Base-by-base conservation (phyloP, 2,113 vertebrate species). In the Polypterus bichir region DNA sequence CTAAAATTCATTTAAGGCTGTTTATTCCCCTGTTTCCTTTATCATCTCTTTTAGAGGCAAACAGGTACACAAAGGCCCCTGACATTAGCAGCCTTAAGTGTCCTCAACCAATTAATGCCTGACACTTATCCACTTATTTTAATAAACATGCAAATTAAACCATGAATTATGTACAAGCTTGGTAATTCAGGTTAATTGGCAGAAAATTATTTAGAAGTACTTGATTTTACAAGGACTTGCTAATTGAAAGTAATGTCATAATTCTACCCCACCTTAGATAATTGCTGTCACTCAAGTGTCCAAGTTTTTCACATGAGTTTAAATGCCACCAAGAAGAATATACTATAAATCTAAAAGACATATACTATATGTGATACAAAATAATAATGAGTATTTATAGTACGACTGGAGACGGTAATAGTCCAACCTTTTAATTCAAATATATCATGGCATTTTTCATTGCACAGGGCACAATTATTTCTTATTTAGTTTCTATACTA, bases 111-210 rank as follows among this genome's bases (percentile, higher is more conserved):
- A 83, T 86, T 87, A 83, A 82, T 78, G 72, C 57, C 64, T 83
- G 74, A 83, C 75, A 82, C 81, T 84, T 82, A 60, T 77, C 70
- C 62, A 74, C 67, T 65, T 61, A 67, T 66, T 69, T 11, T 75
- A 82, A 85, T 85, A 81, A 87, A 74, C 76, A 86, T 86, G 77
- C 68, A 84, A 83, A 87, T 83, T 70, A 82, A 79, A 59, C 56
- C 6, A 76, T 75, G 67, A 73, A 73, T 79, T 77, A 65, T 78
- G 72, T 63, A 69, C 73, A 73, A 60, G 47, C 3, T 46, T 54
- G 47, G 77, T 76, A 76, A 76, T 59, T 60, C 9, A 69, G 68
- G 68, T 80, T 83, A 84, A 85, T 81, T 83, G 81, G 73, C 67
- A 77, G 51, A 65, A 80, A 79, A 46, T 48, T 27, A 27, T 27